phyloP scores from a whole-genome alignment of 1,140 invertebrate genomes.

The Archivesica marissinica region DNA sequence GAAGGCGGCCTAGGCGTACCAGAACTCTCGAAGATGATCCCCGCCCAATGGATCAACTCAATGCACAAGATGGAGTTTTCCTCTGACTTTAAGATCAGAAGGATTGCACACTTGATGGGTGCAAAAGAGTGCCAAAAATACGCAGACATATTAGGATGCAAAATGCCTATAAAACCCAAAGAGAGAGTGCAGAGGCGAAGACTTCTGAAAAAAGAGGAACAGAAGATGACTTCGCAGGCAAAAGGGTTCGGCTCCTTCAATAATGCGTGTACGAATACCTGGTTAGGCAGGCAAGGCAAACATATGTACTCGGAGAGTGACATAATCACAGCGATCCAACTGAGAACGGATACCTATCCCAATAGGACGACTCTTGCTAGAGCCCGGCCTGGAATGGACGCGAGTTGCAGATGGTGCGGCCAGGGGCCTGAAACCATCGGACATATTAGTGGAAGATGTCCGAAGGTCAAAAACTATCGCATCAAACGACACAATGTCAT shows the following conservation, averaged over 20 bases:
- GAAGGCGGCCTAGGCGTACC: conserved; percentile 47
- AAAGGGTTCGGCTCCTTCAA: no score
- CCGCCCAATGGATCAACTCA: conserved; percentile 23
- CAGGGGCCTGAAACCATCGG: conserved; percentile 40
- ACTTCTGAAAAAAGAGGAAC: no score
- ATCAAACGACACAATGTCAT: conserved; percentile 43
- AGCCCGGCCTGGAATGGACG: neutral
- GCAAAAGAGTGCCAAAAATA: no score
- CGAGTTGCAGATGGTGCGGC: conserved; percentile 11
- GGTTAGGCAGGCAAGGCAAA: neutral
- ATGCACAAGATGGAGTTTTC: neutral
- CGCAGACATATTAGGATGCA: no score
- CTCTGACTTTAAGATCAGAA: conserved; percentile 34
- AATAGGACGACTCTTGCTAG: conserved; percentile 24
- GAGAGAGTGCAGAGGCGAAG: no score
- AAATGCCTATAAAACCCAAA: no score
- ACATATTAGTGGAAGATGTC: conserved; percentile 42
- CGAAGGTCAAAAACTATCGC: conserved; percentile 18
- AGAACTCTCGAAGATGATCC: neutral
- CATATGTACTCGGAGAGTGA: conserved; percentile 32
- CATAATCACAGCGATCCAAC: conserved; percentile 15
- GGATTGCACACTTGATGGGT: no score
- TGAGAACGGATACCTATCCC: conserved; percentile 36
- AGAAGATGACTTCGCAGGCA: no score
- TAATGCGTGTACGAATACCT: neutral